Percentiles rank a stretch among this genome's conserved stretches.
Conservation (phyloP, 1,140 invertebrate species). For the Hyles euphorbiae region DNA sequence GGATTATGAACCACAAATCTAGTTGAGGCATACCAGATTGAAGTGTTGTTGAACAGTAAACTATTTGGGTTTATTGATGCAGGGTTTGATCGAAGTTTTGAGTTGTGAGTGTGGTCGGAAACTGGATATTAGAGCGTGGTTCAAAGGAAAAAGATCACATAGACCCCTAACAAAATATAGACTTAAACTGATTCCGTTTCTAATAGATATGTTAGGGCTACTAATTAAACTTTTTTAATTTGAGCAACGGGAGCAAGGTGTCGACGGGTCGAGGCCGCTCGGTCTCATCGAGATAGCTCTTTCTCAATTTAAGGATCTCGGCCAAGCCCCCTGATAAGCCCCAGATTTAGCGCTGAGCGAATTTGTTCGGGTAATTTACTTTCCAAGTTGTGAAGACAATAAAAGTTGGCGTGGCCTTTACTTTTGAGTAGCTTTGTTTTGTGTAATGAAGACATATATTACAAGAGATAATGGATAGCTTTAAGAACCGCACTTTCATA, state of each 20-base stretch:
- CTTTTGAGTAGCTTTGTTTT: constrained; percentile 58
- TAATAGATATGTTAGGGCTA: constrained; percentile 39
- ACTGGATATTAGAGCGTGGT: too few relatives aligned
- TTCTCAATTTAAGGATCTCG: constrained; percentile 67
- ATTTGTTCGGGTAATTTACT: constrained; percentile 71
- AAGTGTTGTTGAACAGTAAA: too few relatives aligned
- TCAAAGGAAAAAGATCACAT: too few relatives aligned
- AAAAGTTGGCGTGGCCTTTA: constrained; percentile 56
- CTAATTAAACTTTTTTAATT: constrained; percentile 69
- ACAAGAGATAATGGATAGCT: constrained; percentile 28
- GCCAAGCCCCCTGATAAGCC: constrained; percentile 61
- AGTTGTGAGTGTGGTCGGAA: too few relatives aligned
- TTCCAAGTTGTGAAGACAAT: constrained; percentile 68
- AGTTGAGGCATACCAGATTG: too few relatives aligned
- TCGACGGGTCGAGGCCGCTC: constrained; percentile 54
- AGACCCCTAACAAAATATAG: neutral
- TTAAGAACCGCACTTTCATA: too few relatives aligned
- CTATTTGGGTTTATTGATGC: too few relatives aligned
- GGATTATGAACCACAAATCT: too few relatives aligned
- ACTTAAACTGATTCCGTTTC: constrained; percentile 11
- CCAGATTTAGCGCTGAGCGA: constrained; percentile 67
- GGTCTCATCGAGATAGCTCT: constrained; percentile 58
- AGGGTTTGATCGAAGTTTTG: too few relatives aligned
- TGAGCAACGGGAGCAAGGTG: constrained; percentile 49
- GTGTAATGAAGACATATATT: constrained; percentile 60